These are phyloP conservation scores for Drosophila asahinai DNA, from an alignment of 1,140 invertebrate species.

Conservation along the genomic window DNA sequence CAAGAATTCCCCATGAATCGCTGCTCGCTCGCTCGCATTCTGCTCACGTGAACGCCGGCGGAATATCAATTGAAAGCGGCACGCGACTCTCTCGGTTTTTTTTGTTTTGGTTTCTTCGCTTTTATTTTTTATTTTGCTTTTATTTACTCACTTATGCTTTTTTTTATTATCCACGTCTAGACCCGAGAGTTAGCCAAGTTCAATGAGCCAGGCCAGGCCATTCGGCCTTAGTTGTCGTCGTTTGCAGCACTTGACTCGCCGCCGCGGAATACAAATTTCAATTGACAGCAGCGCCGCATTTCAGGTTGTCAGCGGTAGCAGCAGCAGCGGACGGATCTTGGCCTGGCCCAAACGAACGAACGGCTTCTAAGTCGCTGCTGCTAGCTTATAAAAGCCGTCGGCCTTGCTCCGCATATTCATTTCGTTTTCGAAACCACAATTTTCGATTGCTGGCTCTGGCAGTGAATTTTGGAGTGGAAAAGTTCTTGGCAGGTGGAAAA, in stretches of 20 bases:
- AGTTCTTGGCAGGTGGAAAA: conserved; percentile 43
- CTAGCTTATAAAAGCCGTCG: conserved; percentile 55
- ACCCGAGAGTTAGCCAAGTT: conserved; percentile 55
- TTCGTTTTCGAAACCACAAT: conserved; percentile 45
- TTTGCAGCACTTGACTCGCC: conserved; percentile 37
- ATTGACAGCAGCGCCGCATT: conserved; percentile 45
- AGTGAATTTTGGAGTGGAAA: conserved; percentile 48
- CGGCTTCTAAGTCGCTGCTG: conserved; percentile 19
- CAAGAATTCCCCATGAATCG: conserved; percentile 51
- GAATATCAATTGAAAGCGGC: conserved; percentile 53
- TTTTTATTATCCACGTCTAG: conserved; percentile 37
- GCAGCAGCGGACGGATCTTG: conserved; percentile 35
- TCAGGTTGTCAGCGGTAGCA: conserved; percentile 11
- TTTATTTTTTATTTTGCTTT: conserved; percentile 27
- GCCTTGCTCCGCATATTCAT: conserved; percentile 71
- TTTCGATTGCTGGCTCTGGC: conserved; percentile 28
- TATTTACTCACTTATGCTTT: conserved; percentile 32
- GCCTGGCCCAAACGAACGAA: conserved; percentile 19
- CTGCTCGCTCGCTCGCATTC: conserved; percentile 20
- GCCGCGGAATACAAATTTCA: conserved; percentile 60
- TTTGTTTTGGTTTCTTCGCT: conserved; percentile 34
- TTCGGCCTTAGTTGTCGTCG: conserved; percentile 60
- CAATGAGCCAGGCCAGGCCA: conserved; percentile 58
- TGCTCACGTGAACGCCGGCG: conserved; percentile 47
- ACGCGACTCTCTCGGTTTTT: conserved; percentile 64